Evolutionary conservation across 2,888 invertebrate species (phyloP).

Genomic region (Parelbella ahira): DNA sequence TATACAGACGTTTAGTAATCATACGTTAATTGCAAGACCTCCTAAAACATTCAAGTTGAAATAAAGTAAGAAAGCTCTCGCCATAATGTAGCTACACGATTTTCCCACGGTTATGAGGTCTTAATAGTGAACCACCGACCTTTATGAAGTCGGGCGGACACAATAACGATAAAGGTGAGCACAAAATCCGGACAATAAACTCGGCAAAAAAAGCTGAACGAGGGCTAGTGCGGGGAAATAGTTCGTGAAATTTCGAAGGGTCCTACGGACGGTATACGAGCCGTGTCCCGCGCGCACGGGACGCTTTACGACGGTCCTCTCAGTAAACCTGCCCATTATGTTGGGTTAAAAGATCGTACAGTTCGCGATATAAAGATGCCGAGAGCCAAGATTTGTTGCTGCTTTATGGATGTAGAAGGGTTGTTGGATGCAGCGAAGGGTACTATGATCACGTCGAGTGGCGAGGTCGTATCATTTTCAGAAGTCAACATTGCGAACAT

Average conservation of each 20-base stretch:
- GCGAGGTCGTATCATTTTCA: conserved; percentile 73
- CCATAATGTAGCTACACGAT: conserved; percentile 24
- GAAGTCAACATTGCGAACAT: conserved; percentile 73
- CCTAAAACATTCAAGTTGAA: no score
- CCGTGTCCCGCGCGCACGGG: conserved; percentile 49
- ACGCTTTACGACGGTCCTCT: conserved; percentile 77
- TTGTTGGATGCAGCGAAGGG: conserved; percentile 67
- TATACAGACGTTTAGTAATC: no score
- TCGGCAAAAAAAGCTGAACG: conserved; percentile 72
- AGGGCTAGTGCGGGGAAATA: conserved; percentile 77
- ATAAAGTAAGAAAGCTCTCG: background rate
- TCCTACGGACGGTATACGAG: conserved; percentile 46
- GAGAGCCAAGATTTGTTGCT: conserved; percentile 75
- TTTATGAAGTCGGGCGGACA: conserved; percentile 77
- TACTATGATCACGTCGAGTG: conserved; percentile 76
- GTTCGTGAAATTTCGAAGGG: conserved; percentile 79
- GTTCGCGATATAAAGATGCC: conserved; percentile 77
- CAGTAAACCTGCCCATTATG: conserved; percentile 78
- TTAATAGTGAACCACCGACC: conserved; percentile 70
- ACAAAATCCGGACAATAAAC: conserved; percentile 79
- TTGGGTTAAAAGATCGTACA: conserved; percentile 77
- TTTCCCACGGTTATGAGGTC: conserved; percentile 80
- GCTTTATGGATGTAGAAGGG: conserved; percentile 77
- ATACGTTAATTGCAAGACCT: no score
- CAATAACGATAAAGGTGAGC: conserved; percentile 80